Evolutionary conservation across 2,888 invertebrate species (phyloP).

Genomic region (Bursaphelenchus okinawaensis): DNA sequence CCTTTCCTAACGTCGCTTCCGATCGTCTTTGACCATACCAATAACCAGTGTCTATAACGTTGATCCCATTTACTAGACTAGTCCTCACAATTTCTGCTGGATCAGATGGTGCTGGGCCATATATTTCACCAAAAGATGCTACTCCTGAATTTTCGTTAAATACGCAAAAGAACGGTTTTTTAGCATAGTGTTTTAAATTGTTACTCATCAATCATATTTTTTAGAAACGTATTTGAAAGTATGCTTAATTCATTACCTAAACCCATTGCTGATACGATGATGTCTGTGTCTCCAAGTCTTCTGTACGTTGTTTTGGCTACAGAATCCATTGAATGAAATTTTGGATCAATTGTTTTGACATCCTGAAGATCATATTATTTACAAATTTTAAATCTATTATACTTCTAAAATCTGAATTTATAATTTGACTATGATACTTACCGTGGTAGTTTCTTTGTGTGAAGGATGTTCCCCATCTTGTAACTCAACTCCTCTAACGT

Average conservation of each 20-base stretch:
- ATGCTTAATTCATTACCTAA: slow-evolving; percentile 26
- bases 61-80: slow-evolving; percentile 74
- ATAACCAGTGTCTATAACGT: slow-evolving; percentile 85
- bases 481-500: neutral
- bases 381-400: no score
- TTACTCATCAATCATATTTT: no score
- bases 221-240: no score
- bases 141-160: slow-evolving; percentile 27
- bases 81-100: slow-evolving; percentile 69
- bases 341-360: slow-evolving; percentile 12
- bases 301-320: slow-evolving; percentile 40
- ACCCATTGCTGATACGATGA: slow-evolving; percentile 40
- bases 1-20: slow-evolving; percentile 75
- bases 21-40: slow-evolving; percentile 85
- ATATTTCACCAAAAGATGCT: slow-evolving; percentile 48
- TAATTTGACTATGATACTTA: neutral
- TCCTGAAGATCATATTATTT: no score
- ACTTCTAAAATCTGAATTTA: neutral
- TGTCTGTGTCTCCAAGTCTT: slow-evolving; percentile 65
- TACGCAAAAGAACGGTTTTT: no score
- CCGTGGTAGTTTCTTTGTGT: neutral
- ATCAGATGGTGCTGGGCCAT: slow-evolving; percentile 62
- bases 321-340: slow-evolving; percentile 40
- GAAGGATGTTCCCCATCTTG: neutral
- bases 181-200: no score